Base-by-base conservation (phyloP, 2,888 invertebrate genomes). In the Lapara coniferarum region DNA sequence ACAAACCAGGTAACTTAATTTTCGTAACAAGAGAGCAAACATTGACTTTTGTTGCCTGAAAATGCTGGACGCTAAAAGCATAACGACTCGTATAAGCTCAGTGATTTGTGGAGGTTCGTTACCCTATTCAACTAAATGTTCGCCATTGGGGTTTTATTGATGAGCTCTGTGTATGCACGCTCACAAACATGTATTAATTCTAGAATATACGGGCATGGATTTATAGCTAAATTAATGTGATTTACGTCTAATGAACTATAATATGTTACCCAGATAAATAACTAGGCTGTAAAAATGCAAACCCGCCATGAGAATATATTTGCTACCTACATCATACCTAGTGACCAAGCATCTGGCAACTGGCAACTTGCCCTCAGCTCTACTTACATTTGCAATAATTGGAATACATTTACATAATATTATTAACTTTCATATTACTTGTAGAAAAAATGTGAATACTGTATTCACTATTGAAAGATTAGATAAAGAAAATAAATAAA, bases 131-230 rank as follows among this genome's bases (percentile, higher is more conserved):
- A 37, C 72, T 71, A 71, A 75, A 75, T 80, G 79, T 78, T 81
- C 79, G 73, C 73, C 74, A 78, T 78, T 81, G 81, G 81, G 80
- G 80, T 37, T 44, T 37, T 58, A n/a, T 58, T 58, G 58, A 58
- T 58, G 58, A 37, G n/a, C n/a, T 58, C 37, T 58, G 58, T n/a
- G 13, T 25, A n/a, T 37, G 58, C 37, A 58, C n/a, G 58, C 14
- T 53, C 16, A 37, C 53, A 53, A 53, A n/a, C 53, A 10, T n/a
- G 7, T 16, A 7, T 53, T 53, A 53, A 51, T 16, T 16, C 10
- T 53, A 16, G 53, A 53, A 53, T 53, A 53, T 16, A 16, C 13
- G 51, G 16, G n/a, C 5, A 53, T 53, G n/a, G n/a, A 16, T 53
- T n/a, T 16, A 7, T 16, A 16, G 16, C n/a, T 53, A 53, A 16